Evolutionary conservation across 2,113 vertebrate species (phyloP).

Genomic region (Sitta europaea): DNA sequence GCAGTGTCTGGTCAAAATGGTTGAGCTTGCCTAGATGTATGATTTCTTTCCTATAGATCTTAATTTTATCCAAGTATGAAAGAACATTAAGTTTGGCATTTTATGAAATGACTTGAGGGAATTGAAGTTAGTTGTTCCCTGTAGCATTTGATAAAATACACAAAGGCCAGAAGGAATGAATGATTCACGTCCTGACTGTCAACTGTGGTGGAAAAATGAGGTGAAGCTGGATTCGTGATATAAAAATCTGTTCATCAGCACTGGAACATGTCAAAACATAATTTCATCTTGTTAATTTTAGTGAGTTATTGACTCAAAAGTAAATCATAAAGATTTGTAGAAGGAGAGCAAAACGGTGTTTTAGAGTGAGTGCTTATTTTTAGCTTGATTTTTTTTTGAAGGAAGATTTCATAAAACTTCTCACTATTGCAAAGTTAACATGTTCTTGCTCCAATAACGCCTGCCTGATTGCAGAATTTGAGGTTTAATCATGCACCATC

Average conservation of each 20-base stretch:
- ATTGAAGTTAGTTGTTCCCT: not conserved
- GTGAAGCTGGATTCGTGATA: conserved; percentile 44
- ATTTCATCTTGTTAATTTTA: conserved; percentile 62
- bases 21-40: not conserved
- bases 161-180: conserved; percentile 49
- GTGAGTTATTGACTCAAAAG: conserved; percentile 49
- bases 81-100: conserved; percentile 15
- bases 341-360: conserved; percentile 24
- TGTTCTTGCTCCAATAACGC: not conserved
- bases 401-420: not conserved
- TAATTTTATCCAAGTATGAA: conserved; percentile 8
- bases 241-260: conserved; percentile 50
- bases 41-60: not conserved
- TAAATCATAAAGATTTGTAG: conserved; percentile 47
- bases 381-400: not conserved
- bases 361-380: not conserved
- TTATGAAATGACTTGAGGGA: not conserved
- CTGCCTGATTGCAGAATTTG: not conserved
- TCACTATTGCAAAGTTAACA: not conserved
- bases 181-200: conserved; percentile 48
- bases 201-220: conserved; percentile 16
- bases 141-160: conserved; percentile 33
- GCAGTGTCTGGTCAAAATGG: not conserved
- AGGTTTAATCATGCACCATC: conserved; percentile 15
- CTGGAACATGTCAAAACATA: conserved; percentile 61